Evolutionary conservation across 2,888 invertebrate genomes (phyloP).

Genomic region (Teleiodes luculella): DNA sequence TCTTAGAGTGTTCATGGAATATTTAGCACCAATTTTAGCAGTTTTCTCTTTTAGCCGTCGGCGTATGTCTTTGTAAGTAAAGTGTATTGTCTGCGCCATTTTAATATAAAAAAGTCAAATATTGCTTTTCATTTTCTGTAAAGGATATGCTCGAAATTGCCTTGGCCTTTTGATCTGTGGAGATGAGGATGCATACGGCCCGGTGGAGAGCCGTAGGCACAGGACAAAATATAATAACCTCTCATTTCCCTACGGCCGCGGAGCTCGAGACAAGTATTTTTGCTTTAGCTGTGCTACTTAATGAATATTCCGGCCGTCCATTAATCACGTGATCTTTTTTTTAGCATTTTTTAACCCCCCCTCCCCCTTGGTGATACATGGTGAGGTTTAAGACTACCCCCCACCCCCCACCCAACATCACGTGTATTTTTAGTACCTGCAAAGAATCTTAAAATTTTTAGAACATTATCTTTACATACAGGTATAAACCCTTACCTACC

Average conservation of each 20-base stretch:
- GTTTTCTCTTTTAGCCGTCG: constrained; percentile 1
- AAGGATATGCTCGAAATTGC: neutral
- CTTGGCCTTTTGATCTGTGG: constrained; percentile 2
- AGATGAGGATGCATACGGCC: neutral
- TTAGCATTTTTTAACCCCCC: no score
- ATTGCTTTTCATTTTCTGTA: neutral
- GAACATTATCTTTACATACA: no score
- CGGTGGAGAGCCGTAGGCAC: neutral
- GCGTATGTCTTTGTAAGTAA: neutral
- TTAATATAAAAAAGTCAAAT: neutral
- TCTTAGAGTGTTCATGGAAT: constrained; percentile 26
- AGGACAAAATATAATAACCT: neutral
- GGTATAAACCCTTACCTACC: no score
- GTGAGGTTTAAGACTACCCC: no score
- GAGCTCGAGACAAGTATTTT: neutral
- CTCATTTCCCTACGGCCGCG: constrained; percentile 6
- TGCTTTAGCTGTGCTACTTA: neutral
- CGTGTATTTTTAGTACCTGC: no score
- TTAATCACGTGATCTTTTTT: no score
- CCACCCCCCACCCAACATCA: no score
- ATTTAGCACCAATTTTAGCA: constrained; percentile 26
- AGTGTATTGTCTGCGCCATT: neutral
- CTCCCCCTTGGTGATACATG: no score
- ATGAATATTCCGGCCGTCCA: neutral
- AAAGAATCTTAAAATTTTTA: no score